Base-by-base conservation (phyloP, 2,113 vertebrate genomes). In the Ardeotis arabs region DNA sequence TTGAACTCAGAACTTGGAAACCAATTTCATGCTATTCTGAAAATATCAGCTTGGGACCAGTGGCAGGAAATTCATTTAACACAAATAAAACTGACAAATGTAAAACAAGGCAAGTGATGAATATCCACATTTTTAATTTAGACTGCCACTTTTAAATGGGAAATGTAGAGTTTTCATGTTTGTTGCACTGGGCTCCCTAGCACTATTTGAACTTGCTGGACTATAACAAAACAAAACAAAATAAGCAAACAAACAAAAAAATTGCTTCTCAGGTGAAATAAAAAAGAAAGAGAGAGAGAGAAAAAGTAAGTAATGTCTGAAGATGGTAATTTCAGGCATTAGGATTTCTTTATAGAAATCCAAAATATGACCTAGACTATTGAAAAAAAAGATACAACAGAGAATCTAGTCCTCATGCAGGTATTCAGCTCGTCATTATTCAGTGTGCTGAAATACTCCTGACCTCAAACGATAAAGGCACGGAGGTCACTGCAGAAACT, bases 381-480 rank as follows among this genome's bases (percentile, higher is more conserved):
- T 78, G 52, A 86, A 63, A 92, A 92, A 4, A 13, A 75, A 84
- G 90, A 88, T 44, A 84, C 27, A 62, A 60, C 69, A 80, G 17
- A 78, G 52, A 83, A 70, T 81, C 64, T 63, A 84, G 59, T 21
- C 47, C 33, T 86, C 76, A 39, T 90, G 60, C 35, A 72, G 84
- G 33, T 41, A 89, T 89, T 86, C 88, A 75, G 14, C 25, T 89
- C 47, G 70, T 92, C 56, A 63, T 92, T 95, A 95, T 91, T 81
- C 68, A 56, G 33, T 24, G 24, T 90, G 52, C 49, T 63, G 77
- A 91, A 74, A 75, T 44, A 55, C 37, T 84, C 25, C 29, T 94
- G 94, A 92, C 86, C 56, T 11, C 56, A 78, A 72, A 52, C 45
- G 44, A 78, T 44, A 70, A 62, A 92, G 68, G 47, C 33, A 47